Base-by-base conservation (phyloP, 2,113 vertebrate species). In the Gracilinanus agilis region DNA sequence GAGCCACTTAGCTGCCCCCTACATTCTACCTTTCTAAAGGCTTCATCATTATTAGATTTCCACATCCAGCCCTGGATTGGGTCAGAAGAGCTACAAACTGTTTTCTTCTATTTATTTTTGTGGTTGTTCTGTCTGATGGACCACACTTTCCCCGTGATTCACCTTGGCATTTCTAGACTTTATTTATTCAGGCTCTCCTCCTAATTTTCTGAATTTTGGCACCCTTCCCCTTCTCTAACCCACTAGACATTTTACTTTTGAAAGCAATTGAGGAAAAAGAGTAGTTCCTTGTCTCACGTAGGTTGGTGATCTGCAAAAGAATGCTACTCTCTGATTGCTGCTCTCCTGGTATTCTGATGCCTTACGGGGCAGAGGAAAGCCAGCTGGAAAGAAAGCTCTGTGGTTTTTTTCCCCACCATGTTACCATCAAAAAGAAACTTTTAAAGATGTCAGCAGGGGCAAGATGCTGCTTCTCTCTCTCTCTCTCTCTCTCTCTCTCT, bases 81-180 rank as follows among this genome's bases (percentile, higher is more conserved):
- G 90, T 95, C 93, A 91, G 95, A 96, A 94, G 27, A 90, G 95
- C 58, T 93, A 54, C 49, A 90, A 2, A 91, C 83, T 10, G 34
- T 83, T 95, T 95, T 55, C 54, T 92, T 49, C 34, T 4, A 0
- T 44, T n/a, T 90, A n/a, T 55, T 34, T 91, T 11, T 56, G 24
- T 90, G 89, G 27, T 90, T 19, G 91, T 94, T 54, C 90, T 94
- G 92, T 53, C 61, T 96, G 24, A 40, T 75, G 44, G n/a, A 24
- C 90, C 44, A 44, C 21, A 34, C 95, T 91, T 97, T 91, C 91
- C 93, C 67, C 54, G 67, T 96, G 92, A 83, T 83, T 83, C 19
- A 24, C 89, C 56, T 90, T 92, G 83, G 88, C 44, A 29, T 27
- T 49, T 40, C 44, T 0, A 55, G 21, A 53, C 40, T 90, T 95